Evolutionary conservation across 2,888 invertebrate species (phyloP).

Genomic region (Drosophila kambysellisi): DNA sequence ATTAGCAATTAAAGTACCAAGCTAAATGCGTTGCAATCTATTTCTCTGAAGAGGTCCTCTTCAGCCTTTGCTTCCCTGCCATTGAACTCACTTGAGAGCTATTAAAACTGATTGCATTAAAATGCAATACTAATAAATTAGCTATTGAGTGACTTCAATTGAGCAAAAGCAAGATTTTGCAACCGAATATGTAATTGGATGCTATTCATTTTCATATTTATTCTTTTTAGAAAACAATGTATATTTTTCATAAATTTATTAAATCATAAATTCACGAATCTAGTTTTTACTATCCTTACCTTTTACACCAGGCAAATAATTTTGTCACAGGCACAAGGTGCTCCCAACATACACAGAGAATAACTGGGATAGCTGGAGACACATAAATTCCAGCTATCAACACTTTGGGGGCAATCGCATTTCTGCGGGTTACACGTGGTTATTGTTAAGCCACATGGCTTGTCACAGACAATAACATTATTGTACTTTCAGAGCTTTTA

Average conservation of each 20-base stretch:
- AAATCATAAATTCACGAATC: no score
- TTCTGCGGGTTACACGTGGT: neutral
- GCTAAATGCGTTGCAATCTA: neutral
- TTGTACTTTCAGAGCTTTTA: neutral
- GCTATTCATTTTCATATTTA: neutral
- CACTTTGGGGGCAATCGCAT: conserved; percentile 1
- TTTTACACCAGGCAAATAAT: neutral
- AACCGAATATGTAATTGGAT: neutral
- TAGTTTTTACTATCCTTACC: neutral
- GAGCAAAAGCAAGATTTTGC: neutral
- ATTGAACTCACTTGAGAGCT: neutral
- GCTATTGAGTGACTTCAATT: neutral
- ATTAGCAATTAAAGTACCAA: conserved; percentile 2
- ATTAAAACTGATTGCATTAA: conserved; percentile 10
- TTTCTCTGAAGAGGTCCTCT: neutral
- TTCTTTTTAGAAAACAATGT: neutral
- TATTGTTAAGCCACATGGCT: neutral
- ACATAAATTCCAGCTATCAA: conserved; percentile 10
- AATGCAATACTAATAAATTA: neutral
- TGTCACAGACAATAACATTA: neutral
- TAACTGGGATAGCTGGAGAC: neutral
- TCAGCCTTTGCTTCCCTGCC: neutral
- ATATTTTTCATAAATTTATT: neutral
- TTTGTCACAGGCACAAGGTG: neutral
- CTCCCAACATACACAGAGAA: neutral